Percentiles rank a stretch among this genome's conserved stretches.
Evolutionary conservation across 2,888 invertebrate genomes (phyloP).

Genomic region (Leucoma salicis): DNA sequence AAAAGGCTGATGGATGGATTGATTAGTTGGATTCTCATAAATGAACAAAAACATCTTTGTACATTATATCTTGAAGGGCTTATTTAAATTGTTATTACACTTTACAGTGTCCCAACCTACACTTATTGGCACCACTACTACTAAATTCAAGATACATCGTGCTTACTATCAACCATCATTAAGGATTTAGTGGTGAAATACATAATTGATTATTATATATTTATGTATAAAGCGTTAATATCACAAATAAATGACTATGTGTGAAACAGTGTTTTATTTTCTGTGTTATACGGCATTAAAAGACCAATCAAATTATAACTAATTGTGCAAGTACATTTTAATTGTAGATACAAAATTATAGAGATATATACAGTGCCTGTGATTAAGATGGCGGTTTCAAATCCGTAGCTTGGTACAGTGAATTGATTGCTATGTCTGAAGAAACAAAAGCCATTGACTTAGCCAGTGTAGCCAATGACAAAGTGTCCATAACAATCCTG

Average conservation of each 20-base stretch:
- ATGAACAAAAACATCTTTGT: too few species aligned
- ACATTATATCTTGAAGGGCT: too few species aligned
- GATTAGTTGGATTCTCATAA: too few species aligned
- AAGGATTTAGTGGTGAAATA: too few species aligned
- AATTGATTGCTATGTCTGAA: slow-evolving; percentile 75
- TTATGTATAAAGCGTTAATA: not conserved
- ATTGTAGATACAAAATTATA: too few species aligned
- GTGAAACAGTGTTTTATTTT: slow-evolving; percentile 5
- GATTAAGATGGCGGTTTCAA: slow-evolving; percentile 62
- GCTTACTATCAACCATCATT: too few species aligned
- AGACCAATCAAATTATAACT: too few species aligned
- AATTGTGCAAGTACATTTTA: too few species aligned
- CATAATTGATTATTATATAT: too few species aligned
- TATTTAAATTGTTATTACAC: too few species aligned
- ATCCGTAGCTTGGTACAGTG: slow-evolving; percentile 72
- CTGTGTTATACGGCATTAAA: too few species aligned
- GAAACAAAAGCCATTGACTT: slow-evolving; percentile 77
- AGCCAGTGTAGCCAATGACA: slow-evolving; percentile 68
- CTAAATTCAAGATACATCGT: slow-evolving; percentile 3
- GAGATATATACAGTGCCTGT: not conserved
- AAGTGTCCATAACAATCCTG: slow-evolving; percentile 71
- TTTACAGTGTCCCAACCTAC: slow-evolving; percentile 16
- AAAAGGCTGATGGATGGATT: too few species aligned
- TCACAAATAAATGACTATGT: slow-evolving; percentile 4
- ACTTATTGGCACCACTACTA: slow-evolving; percentile 9